Conservation (phyloP, 2,113 vertebrate genomes). For the Pseudopipra pipra region DNA sequence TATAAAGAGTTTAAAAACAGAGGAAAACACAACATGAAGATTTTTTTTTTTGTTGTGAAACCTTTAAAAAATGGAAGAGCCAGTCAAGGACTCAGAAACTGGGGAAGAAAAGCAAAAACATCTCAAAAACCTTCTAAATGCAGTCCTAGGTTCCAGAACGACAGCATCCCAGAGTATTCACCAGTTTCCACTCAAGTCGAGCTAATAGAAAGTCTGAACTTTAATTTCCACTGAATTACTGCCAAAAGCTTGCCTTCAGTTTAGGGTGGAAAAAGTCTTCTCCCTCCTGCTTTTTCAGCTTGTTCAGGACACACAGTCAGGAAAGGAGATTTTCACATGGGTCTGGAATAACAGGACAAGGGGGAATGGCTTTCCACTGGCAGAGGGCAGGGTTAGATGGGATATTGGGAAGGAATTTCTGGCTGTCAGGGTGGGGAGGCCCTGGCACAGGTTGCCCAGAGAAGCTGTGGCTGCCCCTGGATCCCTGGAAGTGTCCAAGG, state of each 20-base stretch:
- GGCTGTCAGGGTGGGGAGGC: fast-evolving
- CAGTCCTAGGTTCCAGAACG: neutral
- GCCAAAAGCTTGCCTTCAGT: neutral
- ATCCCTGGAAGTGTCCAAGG: neutral
- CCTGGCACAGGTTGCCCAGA: neutral
- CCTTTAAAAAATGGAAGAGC: neutral
- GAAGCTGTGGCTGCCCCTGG: neutral
- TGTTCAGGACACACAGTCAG: neutral
- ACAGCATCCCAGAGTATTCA: neutral
- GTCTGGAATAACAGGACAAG: neutral
- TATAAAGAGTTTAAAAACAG: neutral
- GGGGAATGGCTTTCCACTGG: neutral
- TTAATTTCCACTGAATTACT: conserved; percentile 5
- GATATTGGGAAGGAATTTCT: neutral
- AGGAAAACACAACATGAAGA: neutral
- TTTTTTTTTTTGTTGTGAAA: neutral
- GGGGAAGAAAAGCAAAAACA: neutral
- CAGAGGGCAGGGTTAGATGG: neutral
- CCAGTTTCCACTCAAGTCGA: conserved; percentile 13
- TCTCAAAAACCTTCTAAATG: neutral
- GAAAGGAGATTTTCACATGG: neutral
- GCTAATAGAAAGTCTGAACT: neutral
- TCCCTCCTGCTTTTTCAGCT: neutral
- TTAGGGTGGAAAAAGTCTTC: neutral
- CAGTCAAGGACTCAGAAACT: neutral